These are phyloP conservation scores for Stylophora pistillata DNA, from an alignment of 64 coral and sea anemone genomes.

Conservation along the genomic window DNA sequence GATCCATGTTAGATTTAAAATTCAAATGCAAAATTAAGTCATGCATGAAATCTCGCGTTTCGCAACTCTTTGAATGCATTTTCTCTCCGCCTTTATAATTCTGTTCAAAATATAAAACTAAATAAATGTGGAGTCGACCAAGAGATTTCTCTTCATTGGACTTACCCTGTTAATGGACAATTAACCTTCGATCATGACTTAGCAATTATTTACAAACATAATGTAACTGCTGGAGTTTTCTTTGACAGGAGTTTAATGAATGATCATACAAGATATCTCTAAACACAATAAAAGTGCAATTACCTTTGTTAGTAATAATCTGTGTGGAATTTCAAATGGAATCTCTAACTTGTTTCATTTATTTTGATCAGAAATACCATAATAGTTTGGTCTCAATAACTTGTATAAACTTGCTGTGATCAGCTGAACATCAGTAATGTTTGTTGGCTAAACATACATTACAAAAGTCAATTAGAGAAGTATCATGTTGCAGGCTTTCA, in stretches of 20 bases:
- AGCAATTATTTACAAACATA: background rate
- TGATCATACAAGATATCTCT: slow-evolving; percentile 5
- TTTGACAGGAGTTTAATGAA: slow-evolving; percentile 15
- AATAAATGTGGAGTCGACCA: too few species aligned
- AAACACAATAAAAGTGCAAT: slow-evolving; percentile 34
- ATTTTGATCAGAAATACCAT: background rate
- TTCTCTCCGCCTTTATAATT: background rate
- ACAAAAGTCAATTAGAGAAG: background rate
- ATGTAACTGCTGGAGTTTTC: background rate
- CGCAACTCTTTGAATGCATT: background rate
- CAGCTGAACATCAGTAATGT: background rate
- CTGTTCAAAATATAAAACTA: too few species aligned
- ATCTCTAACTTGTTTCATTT: background rate
- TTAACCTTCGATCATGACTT: background rate
- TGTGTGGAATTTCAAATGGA: background rate
- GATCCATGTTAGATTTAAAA: background rate
- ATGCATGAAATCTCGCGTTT: background rate
- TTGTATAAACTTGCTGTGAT: background rate
- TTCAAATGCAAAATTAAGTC: background rate
- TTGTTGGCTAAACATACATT: background rate
- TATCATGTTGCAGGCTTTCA: background rate
- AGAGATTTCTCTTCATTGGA: too few species aligned
- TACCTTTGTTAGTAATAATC: slow-evolving; percentile 2
- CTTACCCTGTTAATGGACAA: background rate
- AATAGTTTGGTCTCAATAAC: background rate